These are phyloP conservation scores for Phyllotreta cruciferae DNA, from an alignment of 2,888 invertebrate genomes.

Conservation along the genomic window DNA sequence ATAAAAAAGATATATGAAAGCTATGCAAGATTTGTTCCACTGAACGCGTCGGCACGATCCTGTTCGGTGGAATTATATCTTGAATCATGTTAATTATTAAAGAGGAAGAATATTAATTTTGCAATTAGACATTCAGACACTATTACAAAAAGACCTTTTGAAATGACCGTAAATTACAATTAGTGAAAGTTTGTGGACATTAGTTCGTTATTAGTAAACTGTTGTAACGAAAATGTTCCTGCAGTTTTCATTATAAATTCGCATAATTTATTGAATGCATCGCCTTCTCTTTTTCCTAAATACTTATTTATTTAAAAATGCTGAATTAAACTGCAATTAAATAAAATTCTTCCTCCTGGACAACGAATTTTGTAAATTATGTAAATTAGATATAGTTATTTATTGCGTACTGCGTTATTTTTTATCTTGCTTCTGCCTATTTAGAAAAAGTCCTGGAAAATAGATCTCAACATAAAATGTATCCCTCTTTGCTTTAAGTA, in stretches of 20 bases:
- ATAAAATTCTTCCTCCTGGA: conserved; percentile 16
- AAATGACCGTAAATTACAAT: conserved; percentile 1
- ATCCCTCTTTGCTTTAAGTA: conserved; percentile 25
- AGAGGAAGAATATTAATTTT: conserved; percentile 8
- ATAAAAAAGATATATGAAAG: neutral
- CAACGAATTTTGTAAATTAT: conserved; percentile 43
- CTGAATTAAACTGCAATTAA: no score
- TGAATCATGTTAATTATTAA: neutral
- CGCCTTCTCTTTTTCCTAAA: no score
- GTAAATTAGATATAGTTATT: conserved; percentile 39
- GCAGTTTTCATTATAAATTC: no score
- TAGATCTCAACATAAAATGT: conserved; percentile 49
- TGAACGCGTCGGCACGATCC: neutral
- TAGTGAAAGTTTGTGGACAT: neutral
- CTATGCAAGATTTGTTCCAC: conserved; percentile 4
- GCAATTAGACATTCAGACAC: neutral
- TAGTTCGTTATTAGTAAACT: no score
- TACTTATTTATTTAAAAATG: no score
- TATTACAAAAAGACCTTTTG: neutral
- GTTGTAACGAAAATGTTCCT: no score
- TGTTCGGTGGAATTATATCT: conserved; percentile 3
- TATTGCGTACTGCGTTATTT: conserved; percentile 35
- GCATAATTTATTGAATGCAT: no score
- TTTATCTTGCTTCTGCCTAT: conserved; percentile 42
- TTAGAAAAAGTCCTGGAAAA: conserved; percentile 41